Base-by-base conservation (phyloP, 2,113 vertebrate genomes). In the Eurystomus gularis region DNA sequence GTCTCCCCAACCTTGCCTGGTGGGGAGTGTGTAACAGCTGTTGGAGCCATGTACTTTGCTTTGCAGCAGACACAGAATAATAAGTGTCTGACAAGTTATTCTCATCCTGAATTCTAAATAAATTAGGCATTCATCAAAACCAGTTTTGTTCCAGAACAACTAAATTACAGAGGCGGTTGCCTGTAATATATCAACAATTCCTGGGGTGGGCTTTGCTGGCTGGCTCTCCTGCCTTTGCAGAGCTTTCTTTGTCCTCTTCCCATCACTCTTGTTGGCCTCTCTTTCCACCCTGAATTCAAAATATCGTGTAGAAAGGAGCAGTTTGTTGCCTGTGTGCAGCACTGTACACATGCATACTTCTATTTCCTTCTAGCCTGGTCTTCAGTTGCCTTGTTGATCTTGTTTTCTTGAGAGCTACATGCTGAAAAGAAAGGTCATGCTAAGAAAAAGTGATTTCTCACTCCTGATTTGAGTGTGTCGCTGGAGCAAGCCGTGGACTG, bases 71-170 rank as follows among this genome's bases (percentile, higher is more conserved):
- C 90, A 48, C 40, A 65, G 86, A 75, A 92, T 84, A 88, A 21
- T 64, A 81, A 94, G 39, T 11, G 8, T 84, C 52, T 94, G 73
- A 91, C 17, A 28, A 89, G 58, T 84, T 87, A 69, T 92, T 76
- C 65, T 93, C 37, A 44, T 69, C 44, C 46, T 60, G 49, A 55
- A 39, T 94, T 81, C 88, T 78, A 94, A 94, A 71, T 72, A 93
- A 92, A 82, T 90, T 42, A 84, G 44, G 24, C 0, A 3, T 61
- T 95, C 54, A 51, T 91, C 81, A 76, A 72, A 89, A 25, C 17
- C 14, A 23, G 48, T 82, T 92, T 91, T 82, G 10, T 82, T 94
- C 35, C 64, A 46, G 83, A 95, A 73, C 6, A 2, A 46, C 73
- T 89, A 39, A 69, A 94, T 58, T 89, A 72, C 51, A 62, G 69